Evolutionary conservation across 2,113 vertebrate species (phyloP).

Genomic region (Tonatia bakeri): DNA sequence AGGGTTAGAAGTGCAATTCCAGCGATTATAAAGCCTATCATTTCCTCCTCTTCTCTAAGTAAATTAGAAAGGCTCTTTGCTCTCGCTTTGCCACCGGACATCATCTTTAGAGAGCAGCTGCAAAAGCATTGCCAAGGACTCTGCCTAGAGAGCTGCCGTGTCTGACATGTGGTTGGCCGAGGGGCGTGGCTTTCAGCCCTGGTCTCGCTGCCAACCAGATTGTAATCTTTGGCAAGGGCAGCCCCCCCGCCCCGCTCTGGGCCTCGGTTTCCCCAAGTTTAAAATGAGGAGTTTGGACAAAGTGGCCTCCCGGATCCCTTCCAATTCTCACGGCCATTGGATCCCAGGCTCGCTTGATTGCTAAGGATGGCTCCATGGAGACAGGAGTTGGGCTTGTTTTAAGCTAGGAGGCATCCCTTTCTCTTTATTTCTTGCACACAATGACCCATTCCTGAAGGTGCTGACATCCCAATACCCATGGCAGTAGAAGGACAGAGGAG

Average conservation of each 20-base stretch:
- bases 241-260: not conserved
- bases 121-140: not conserved
- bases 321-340: not conserved
- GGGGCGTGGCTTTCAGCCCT: not conserved
- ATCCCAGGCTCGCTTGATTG: conserved; percentile 42
- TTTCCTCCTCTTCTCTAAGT: conserved; percentile 24
- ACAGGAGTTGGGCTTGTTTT: conserved; percentile 38
- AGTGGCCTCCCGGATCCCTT: not conserved
- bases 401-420: not conserved
- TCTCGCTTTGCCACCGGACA: conserved; percentile 30
- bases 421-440: not conserved
- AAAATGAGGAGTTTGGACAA: not conserved
- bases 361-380: conserved; percentile 32
- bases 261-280: not conserved
- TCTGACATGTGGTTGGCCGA: not conserved
- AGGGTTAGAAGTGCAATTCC: conserved; percentile 9
- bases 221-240: not conserved
- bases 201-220: not conserved
- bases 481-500: not conserved
- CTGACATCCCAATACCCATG: not conserved
- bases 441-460: not conserved
- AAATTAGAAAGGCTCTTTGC: conserved; percentile 34
- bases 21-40: not conserved
- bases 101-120: conserved; percentile 34
- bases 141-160: not conserved